Percentiles rank a stretch among this genome's conserved stretches.
phyloP scores from a whole-genome alignment of 2,797 vertebrate species.

The Sylvia borin region DNA sequence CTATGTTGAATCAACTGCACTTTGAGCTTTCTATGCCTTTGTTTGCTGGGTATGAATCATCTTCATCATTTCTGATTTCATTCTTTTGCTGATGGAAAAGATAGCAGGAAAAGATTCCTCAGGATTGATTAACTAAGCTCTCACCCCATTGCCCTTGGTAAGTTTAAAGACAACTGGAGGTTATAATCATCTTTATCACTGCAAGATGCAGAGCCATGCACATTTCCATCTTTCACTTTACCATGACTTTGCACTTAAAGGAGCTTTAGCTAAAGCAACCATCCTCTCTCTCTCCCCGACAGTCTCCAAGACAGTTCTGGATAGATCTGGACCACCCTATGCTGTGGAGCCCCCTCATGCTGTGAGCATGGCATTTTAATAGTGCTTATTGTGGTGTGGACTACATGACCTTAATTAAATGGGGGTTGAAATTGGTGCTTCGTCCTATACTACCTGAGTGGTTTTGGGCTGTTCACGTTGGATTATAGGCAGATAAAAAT shows the following conservation, averaged over 20 bases:
- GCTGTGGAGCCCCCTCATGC: background rate
- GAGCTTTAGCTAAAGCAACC: background rate
- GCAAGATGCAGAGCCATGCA: background rate
- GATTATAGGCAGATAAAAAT: background rate
- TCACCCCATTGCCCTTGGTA: constrained; percentile 13
- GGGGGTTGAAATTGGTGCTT: background rate
- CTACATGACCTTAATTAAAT: background rate
- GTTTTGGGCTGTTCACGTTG: background rate
- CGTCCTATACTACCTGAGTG: accelerated
- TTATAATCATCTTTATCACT: constrained; percentile 36
- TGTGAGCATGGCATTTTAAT: background rate
- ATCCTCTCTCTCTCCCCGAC: background rate
- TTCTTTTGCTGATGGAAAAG: constrained; percentile 35
- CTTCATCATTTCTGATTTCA: constrained; percentile 16
- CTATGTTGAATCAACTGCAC: constrained; percentile 12
- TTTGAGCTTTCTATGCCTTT: constrained; percentile 23
- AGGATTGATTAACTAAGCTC: constrained; percentile 28
- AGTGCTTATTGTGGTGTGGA: background rate
- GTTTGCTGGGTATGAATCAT: constrained; percentile 42
- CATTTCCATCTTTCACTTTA: constrained; percentile 33
- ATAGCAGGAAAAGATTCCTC: constrained; percentile 29
- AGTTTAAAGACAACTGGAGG: constrained; percentile 29
- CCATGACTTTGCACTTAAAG: background rate
- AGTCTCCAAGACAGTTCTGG: background rate
- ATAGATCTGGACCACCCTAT: background rate